phyloP scores from a whole-genome alignment of 2,888 invertebrate species.

The Clanis bilineata region DNA sequence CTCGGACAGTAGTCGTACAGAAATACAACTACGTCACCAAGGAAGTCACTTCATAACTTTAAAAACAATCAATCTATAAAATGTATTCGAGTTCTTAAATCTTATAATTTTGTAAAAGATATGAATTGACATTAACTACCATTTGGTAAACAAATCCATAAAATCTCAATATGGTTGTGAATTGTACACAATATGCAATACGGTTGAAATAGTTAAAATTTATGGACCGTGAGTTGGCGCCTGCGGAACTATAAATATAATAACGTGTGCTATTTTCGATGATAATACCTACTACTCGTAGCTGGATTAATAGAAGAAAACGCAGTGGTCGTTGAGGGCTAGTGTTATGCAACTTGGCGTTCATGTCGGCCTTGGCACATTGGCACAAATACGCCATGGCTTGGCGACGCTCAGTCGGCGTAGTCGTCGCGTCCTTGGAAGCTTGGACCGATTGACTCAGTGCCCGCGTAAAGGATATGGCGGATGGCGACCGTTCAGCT shows the following conservation, averaged over 20 bases:
- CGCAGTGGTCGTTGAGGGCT: conserved; percentile 36
- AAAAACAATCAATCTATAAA: no score
- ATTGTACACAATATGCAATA: neutral
- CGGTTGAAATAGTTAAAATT: neutral
- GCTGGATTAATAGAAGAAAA: conserved; percentile 20
- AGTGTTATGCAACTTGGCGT: conserved; percentile 48
- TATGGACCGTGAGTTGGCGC: neutral
- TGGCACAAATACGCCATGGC: conserved; percentile 46
- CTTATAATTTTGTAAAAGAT: no score
- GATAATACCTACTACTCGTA: no score
- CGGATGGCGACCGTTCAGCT: neutral
- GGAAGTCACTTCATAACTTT: no score
- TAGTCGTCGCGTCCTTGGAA: conserved; percentile 32
- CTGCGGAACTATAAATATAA: neutral
- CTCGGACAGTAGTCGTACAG: no score
- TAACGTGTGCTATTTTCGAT: conserved; percentile 14
- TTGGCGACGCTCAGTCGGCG: conserved; percentile 32
- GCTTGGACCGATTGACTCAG: conserved; percentile 14
- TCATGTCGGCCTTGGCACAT: conserved; percentile 56
- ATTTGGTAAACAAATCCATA: no score
- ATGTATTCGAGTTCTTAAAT: no score
- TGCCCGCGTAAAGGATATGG: conserved; percentile 10
- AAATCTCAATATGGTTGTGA: neutral
- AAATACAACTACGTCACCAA: no score
- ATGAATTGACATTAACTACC: no score